A percentile compares a stretch with the other conserved stretches of the same genome.
Evolutionary conservation across 35 echinoderm and acorn worm genomes (phyloP).

Genomic region (Heliocidaris tuberculata): DNA sequence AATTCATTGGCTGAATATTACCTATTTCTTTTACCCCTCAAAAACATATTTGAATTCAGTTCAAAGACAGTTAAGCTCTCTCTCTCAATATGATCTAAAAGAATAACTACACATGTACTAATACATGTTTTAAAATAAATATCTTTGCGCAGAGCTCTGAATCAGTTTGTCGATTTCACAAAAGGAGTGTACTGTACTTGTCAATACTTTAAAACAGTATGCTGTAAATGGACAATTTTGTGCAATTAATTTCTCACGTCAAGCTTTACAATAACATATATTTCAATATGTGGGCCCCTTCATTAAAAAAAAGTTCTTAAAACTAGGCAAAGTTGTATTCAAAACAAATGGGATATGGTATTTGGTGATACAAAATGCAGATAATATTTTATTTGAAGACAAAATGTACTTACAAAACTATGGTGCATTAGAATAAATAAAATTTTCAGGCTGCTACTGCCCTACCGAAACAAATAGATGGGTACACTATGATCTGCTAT

Average conservation of each 20-base stretch:
- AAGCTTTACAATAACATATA: too few relatives aligned
- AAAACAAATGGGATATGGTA: background rate
- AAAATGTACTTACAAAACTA: background rate
- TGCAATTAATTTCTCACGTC: too few relatives aligned
- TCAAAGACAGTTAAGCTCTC: too few relatives aligned
- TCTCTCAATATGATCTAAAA: too few relatives aligned
- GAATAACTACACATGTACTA: too few relatives aligned
- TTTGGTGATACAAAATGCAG: background rate
- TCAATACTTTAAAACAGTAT: too few relatives aligned
- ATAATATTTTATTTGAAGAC: background rate
- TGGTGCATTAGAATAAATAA: conserved; percentile 2
- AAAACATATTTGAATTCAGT: background rate
- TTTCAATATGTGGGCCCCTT: background rate
- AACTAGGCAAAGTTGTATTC: background rate
- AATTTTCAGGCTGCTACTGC: background rate
- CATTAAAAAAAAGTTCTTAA: background rate
- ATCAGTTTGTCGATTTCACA: too few relatives aligned
- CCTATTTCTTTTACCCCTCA: background rate
- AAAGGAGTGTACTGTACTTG: too few relatives aligned
- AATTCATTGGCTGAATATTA: background rate
- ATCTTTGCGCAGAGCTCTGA: too few relatives aligned
- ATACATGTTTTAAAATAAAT: too few relatives aligned
- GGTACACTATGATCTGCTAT: conserved; percentile 91
- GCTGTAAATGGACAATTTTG: too few relatives aligned
- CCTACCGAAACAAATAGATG: conserved; percentile 94